These are phyloP conservation scores for Agrochola circellaris DNA, from an alignment of 2,888 invertebrate genomes.

Conservation along the genomic window DNA sequence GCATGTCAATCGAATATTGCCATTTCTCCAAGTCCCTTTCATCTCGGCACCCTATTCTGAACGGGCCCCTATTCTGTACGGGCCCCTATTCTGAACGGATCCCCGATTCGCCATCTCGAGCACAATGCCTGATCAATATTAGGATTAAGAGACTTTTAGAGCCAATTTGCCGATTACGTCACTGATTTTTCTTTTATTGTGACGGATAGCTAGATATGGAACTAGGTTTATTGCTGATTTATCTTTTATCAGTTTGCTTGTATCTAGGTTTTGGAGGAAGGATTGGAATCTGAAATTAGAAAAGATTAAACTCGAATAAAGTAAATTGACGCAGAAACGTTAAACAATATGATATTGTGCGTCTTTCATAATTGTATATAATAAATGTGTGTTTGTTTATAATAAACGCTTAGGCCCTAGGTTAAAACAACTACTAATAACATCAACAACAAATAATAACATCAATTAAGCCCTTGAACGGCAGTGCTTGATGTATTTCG, in stretches of 20 bases:
- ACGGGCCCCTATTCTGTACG: slow-evolving; percentile 32
- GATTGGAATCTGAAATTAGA: slow-evolving; percentile 1
- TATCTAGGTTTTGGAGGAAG: neutral
- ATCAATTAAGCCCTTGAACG: too few species aligned
- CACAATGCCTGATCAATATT: slow-evolving; percentile 63
- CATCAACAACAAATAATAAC: too few species aligned
- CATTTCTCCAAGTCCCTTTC: slow-evolving; percentile 62
- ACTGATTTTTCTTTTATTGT: slow-evolving; percentile 63
- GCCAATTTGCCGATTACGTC: slow-evolving; percentile 61
- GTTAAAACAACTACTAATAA: too few species aligned
- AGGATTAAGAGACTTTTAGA: slow-evolving; percentile 66
- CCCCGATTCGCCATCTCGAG: slow-evolving; percentile 45
- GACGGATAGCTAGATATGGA: slow-evolving; percentile 24
- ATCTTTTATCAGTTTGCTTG: neutral
- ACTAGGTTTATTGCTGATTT: slow-evolving; percentile 11
- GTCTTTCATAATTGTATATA: neutral
- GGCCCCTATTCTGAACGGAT: slow-evolving; percentile 61
- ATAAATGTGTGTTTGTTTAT: too few species aligned
- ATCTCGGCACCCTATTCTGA: slow-evolving; percentile 62
- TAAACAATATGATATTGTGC: neutral
- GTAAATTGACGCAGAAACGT: neutral
- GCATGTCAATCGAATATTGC: slow-evolving; percentile 65
- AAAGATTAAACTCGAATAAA: neutral
- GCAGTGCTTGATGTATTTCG: too few species aligned
- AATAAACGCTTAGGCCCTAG: too few species aligned